Conservation (phyloP, 1,140 invertebrate genomes). For the Probaryconus sp. region DNA sequence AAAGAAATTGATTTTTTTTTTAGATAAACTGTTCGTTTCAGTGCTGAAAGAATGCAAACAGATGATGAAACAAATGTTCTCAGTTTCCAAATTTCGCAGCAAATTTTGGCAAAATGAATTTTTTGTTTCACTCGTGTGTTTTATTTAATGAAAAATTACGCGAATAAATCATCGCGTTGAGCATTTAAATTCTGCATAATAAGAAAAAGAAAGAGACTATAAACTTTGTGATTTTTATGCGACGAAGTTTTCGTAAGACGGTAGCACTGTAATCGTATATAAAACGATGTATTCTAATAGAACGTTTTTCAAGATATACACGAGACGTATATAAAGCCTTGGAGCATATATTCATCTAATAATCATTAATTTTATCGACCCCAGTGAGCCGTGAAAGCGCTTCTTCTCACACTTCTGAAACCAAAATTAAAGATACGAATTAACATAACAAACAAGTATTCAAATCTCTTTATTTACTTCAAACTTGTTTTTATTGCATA, state of each 20-base stretch:
- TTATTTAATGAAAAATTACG: too few relatives aligned
- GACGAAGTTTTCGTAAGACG: conserved; percentile 31
- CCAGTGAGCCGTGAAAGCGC: neutral
- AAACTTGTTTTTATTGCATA: neutral
- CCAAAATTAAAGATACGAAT: conserved; percentile 2
- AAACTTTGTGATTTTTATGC: conserved; percentile 17
- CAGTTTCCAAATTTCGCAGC: too few relatives aligned
- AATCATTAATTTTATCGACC: conserved; percentile 25
- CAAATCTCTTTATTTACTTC: neutral
- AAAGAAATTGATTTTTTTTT: too few relatives aligned
- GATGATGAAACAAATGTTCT: too few relatives aligned
- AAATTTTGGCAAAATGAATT: too few relatives aligned
- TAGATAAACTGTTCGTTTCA: too few relatives aligned
- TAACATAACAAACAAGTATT: conserved; percentile 3
- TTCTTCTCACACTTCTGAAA: neutral
- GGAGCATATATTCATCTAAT: conserved; percentile 10
- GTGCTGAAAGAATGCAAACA: too few relatives aligned
- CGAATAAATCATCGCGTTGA: too few relatives aligned
- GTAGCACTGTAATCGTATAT: conserved; percentile 21
- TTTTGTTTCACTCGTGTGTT: too few relatives aligned
- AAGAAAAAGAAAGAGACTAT: too few relatives aligned
- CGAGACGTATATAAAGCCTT: neutral
- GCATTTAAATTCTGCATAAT: too few relatives aligned
- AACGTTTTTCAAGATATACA: conserved; percentile 11
- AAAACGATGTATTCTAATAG: conserved; percentile 22